Conservation (phyloP, 2,888 invertebrate species). For the Monopis laevigella region DNA sequence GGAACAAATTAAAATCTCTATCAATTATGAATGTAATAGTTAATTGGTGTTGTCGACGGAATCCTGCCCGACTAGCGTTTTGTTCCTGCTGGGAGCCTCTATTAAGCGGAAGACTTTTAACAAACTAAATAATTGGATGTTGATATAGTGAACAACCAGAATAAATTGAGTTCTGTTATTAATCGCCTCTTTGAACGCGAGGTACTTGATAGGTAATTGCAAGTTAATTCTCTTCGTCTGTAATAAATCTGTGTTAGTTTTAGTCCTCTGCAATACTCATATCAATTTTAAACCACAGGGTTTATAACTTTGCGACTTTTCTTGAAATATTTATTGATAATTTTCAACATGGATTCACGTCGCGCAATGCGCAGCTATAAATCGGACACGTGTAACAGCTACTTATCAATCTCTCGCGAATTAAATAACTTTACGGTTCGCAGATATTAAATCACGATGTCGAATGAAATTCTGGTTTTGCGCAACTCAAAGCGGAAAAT, state of each 20-base stretch:
- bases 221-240: slow-evolving; percentile 36
- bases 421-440: slow-evolving; percentile 12
- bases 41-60: slow-evolving; percentile 1
- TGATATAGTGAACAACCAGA: slow-evolving; percentile 20
- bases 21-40: not conserved
- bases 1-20: slow-evolving; percentile 6
- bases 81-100: slow-evolving; percentile 13
- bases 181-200: slow-evolving; percentile 36
- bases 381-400: slow-evolving; percentile 11
- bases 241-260: slow-evolving; percentile 45
- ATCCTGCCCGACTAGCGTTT: slow-evolving; percentile 18
- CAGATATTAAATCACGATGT: slow-evolving; percentile 12
- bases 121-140: slow-evolving; percentile 15
- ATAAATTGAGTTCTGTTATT: slow-evolving; percentile 29
- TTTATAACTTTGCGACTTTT: too few species aligned
- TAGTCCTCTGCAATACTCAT: too few species aligned
- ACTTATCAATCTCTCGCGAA: slow-evolving; percentile 13
- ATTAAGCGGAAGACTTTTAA: slow-evolving; percentile 12
- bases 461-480: slow-evolving; percentile 11
- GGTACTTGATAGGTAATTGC: slow-evolving; percentile 32
- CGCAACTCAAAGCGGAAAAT: slow-evolving; percentile 4
- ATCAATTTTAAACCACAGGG: too few species aligned
- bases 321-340: not conserved
- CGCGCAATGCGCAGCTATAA: slow-evolving; percentile 2
- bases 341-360: not conserved